These are phyloP conservation scores for Myotis vivesi DNA, from an alignment of 2,797 vertebrate genomes.

Conservation along the genomic window DNA sequence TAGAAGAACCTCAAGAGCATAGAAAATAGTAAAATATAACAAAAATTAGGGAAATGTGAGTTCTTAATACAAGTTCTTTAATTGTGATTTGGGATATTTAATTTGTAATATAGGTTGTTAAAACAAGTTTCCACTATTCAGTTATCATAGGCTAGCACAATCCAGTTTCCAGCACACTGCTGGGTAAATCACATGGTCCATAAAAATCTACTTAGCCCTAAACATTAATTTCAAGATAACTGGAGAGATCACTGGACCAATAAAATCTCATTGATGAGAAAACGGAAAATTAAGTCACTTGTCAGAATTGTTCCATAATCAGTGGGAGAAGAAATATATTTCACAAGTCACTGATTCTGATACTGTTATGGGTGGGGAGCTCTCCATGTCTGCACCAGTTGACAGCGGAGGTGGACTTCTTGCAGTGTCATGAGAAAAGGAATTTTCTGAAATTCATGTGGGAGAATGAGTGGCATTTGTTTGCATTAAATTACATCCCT, in stretches of 20 bases:
- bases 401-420: not conserved
- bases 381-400: not conserved
- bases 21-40: not conserved
- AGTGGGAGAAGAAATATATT: not conserved
- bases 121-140: not conserved
- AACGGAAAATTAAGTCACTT: not conserved
- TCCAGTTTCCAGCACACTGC: not conserved
- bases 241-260: not conserved
- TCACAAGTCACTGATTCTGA: slow-evolving; percentile 9
- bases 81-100: slow-evolving; percentile 1
- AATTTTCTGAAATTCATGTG: not conserved
- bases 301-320: not conserved
- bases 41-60: not conserved
- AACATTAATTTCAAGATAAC: not conserved
- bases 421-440: not conserved
- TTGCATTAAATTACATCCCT: not conserved
- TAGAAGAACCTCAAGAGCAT: not conserved
- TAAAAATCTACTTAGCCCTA: not conserved
- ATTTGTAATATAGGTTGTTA: not conserved
- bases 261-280: slow-evolving; percentile 10
- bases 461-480: not conserved
- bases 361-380: not conserved
- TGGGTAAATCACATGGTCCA: not conserved
- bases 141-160: not conserved
- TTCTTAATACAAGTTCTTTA: not conserved